A percentile compares a stretch with the other conserved stretches of the same genome.
phyloP scores from a whole-genome alignment of 2,113 vertebrate genomes.

The Dolichallabes microphthalmus region DNA sequence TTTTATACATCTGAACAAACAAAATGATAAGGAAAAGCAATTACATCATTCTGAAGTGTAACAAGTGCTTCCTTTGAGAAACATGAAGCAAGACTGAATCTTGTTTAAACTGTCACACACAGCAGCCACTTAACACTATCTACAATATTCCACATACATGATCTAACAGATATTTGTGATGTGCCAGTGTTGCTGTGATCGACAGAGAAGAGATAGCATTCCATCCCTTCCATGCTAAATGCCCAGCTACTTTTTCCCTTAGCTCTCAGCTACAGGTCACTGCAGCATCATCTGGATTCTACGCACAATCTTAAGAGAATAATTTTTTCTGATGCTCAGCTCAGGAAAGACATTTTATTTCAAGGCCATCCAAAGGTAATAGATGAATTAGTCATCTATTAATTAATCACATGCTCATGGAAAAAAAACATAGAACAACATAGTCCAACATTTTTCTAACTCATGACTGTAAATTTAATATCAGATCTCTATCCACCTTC shows the following conservation, averaged over 20 bases:
- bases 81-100: background rate
- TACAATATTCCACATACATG: background rate
- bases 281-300: background rate
- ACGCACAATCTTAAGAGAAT: background rate
- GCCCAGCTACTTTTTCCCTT: background rate
- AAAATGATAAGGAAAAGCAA: background rate
- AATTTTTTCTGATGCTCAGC: background rate
- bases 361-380: background rate
- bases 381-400: background rate
- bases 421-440: background rate
- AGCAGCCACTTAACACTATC: background rate
- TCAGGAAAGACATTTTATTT: background rate
- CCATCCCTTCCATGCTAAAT: background rate
- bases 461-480: background rate
- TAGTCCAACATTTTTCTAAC: background rate
- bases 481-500: background rate
- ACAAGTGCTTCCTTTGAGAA: background rate
- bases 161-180: background rate
- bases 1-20: background rate
- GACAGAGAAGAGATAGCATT: background rate
- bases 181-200: background rate
- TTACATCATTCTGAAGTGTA: background rate
- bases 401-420: background rate
- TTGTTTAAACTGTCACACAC: background rate
- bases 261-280: background rate